Base-by-base conservation (phyloP, 2,888 invertebrate species). In the Drosophila stalkeri region DNA sequence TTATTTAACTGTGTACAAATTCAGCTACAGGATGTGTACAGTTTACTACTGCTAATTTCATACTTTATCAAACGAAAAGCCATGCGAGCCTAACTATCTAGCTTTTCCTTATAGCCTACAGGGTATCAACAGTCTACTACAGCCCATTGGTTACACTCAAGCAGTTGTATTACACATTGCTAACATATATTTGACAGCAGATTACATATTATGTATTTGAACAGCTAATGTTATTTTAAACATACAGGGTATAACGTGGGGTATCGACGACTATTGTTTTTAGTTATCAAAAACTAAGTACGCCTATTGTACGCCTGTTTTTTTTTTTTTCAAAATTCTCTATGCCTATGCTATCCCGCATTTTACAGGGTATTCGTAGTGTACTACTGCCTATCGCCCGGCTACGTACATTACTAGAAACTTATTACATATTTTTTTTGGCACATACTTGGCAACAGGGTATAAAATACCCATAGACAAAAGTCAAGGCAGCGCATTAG, bases 401-500 rank as follows among this genome's bases (percentile, higher is more conserved):
- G 35, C 47, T 47, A 33, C 54, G 33, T 39, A 12, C n/a, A 54
- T 46, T 33, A 33, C 43, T 16, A 39, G 37, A 27, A 66, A 23
- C 39, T 49, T 49, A 67, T 67, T 43, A 43, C 66, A 67, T 27
- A 47, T 35, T 23, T 54, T 52, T 52, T 55, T 61, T 65, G n/a
- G 62, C 49, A 39, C 49, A 59, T 35, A 27, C 49, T 52, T 14
- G 16, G 7, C 47, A 35, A 56, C 47, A 64, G 62, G 60, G 65
- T 61, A 51, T 65, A 20, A 18, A 65, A 65, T 54, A 57, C 16
- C 51, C 37, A 57, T 63, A 47, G 72, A 77, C 75, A 75, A 61
- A 66, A 78, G 79, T 80, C 71, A 77, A 64, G 66, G 66, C 65
- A 73, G 18, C 59, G 70, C 76, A 81, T 81, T 77, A 74, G 81